These are phyloP conservation scores for Stictonetta naevosa DNA, from an alignment of 2,113 vertebrate genomes.

Conservation along the genomic window DNA sequence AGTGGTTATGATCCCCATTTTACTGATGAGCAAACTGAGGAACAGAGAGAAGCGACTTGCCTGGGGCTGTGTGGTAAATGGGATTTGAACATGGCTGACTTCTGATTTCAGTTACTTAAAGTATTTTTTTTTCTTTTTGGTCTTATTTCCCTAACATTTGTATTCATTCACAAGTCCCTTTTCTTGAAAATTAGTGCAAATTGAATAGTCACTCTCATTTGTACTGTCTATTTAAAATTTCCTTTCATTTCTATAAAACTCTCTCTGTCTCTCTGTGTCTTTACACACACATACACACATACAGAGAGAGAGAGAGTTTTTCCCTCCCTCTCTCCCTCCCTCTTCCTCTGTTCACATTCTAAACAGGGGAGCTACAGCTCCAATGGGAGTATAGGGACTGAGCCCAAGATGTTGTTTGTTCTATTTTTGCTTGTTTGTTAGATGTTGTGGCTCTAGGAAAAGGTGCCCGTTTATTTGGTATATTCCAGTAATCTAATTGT, in stretches of 20 bases:
- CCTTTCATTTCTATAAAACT: background rate
- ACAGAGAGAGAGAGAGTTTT: background rate
- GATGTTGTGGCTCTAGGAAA: conserved; percentile 53
- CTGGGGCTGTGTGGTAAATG: background rate
- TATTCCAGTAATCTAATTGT: conserved; percentile 73
- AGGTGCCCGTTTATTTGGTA: conserved; percentile 65
- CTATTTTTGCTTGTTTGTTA: conserved; percentile 8
- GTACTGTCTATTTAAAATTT: background rate
- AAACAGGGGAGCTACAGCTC: background rate
- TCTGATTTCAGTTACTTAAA: background rate
- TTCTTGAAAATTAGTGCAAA: background rate
- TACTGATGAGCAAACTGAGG: conserved; percentile 6
- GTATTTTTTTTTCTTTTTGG: background rate
- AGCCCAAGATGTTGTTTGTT: background rate
- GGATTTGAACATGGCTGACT: background rate
- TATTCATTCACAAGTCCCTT: background rate
- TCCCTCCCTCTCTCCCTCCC: background rate
- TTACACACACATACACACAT: background rate
- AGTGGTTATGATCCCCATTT: conserved; percentile 5
- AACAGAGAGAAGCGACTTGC: background rate
- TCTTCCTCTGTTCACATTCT: background rate
- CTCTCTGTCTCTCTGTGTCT: background rate
- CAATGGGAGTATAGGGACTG: background rate
- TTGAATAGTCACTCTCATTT: background rate
- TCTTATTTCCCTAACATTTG: background rate